Evolutionary conservation across 2,888 invertebrate species (phyloP).

Genomic region (Drosophila pseudotakahashii): DNA sequence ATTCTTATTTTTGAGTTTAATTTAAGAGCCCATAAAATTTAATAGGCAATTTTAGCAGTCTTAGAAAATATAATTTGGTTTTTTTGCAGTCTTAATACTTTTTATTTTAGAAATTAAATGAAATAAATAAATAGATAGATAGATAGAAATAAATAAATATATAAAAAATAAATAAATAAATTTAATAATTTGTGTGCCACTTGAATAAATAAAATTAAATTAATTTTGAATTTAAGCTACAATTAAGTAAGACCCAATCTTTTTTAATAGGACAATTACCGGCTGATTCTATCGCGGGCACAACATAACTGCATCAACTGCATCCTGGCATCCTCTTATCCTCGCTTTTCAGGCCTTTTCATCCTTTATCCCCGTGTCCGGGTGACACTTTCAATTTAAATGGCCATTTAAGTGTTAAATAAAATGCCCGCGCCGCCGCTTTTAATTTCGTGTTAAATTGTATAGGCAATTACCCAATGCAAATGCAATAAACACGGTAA

Average conservation of each 20-base stretch:
- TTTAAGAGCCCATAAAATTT: no score
- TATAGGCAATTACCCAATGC: conserved; percentile 75
- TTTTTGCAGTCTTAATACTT: no score
- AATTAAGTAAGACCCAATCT: neutral
- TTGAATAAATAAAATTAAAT: no score
- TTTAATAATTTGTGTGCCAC: no score
- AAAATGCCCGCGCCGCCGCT: conserved; percentile 43
- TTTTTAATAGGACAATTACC: conserved; percentile 7
- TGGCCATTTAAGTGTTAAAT: conserved; percentile 48
- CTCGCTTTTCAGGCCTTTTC: conserved; percentile 5
- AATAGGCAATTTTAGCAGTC: no score
- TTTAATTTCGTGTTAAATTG: conserved; percentile 77
- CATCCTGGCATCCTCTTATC: neutral
- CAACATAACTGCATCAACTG: conserved; percentile 15
- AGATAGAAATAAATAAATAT: no score
- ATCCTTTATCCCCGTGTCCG: conserved; percentile 17
- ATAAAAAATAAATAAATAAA: no score
- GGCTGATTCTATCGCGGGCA: conserved; percentile 3
- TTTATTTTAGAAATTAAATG: no score
- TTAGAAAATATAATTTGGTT: no score
- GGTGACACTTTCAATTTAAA: conserved; percentile 56
- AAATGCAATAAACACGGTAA: conserved; percentile 74
- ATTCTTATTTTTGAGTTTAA: neutral
- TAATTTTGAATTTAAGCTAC: neutral
- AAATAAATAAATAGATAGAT: no score